Percentiles rank a stretch among this genome's conserved stretches.
These are phyloP conservation scores for Apodemus sylvaticus DNA, from an alignment of 2,113 vertebrate genomes.

Conservation along the genomic window DNA sequence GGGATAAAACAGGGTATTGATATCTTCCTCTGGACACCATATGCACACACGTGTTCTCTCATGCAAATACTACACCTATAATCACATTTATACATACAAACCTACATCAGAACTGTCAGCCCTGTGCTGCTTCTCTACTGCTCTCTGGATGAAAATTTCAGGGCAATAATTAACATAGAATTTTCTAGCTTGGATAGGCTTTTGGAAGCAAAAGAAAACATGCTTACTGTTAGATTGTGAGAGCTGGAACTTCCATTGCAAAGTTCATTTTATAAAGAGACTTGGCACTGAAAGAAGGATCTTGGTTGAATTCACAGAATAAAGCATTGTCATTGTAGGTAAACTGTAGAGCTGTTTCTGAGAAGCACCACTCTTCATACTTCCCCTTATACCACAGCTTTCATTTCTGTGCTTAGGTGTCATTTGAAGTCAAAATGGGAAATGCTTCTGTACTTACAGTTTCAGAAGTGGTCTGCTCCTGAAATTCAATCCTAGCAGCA, in stretches of 20 bases:
- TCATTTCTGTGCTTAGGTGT: not conserved
- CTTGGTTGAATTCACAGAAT: not conserved
- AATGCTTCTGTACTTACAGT: not conserved
- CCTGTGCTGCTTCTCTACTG: not conserved
- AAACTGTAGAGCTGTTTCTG: not conserved
- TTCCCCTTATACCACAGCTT: not conserved
- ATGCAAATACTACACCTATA: not conserved
- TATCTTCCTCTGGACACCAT: not conserved
- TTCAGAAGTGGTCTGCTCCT: not conserved
- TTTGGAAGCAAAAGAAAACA: not conserved
- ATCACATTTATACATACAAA: not conserved
- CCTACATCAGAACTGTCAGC: not conserved
- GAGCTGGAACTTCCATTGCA: too few relatives aligned
- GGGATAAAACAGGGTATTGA: not conserved
- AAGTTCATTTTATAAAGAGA: fast-evolving
- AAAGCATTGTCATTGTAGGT: not conserved
- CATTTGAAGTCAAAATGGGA: not conserved
- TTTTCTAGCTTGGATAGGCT: not conserved
- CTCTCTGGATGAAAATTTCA: not conserved
- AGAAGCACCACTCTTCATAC: not conserved
- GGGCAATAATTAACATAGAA: not conserved
- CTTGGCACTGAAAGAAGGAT: not conserved
- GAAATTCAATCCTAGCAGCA: too few relatives aligned
- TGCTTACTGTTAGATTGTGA: not conserved
- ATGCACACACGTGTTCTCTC: not conserved